Percentiles rank a stretch among this genome's conserved stretches.
These are phyloP conservation scores for Acropora yongei DNA, from an alignment of 64 coral and sea anemone species.

Conservation along the genomic window DNA sequence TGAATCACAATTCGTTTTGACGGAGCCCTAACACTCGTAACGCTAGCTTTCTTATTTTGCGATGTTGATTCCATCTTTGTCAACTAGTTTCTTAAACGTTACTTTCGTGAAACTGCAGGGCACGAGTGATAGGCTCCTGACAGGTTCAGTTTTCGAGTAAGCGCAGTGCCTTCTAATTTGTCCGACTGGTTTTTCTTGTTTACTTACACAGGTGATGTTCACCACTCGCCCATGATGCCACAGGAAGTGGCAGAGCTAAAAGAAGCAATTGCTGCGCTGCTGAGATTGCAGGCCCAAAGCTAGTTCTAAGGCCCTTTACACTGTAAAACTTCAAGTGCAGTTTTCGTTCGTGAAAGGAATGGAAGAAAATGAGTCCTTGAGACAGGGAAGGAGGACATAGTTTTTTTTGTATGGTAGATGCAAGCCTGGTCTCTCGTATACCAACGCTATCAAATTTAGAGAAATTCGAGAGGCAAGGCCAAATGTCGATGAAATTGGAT, in stretches of 20 bases:
- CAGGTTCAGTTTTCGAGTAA: no score
- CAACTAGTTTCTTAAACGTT: no score
- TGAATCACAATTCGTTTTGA: no score
- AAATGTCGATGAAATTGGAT: no score
- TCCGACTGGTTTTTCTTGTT: neutral
- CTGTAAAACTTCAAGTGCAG: neutral
- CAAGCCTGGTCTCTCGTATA: neutral
- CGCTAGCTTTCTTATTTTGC: no score
- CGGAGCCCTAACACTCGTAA: no score
- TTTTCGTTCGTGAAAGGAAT: neutral
- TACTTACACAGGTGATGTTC: neutral
- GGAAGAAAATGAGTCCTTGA: neutral
- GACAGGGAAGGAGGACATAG: neutral
- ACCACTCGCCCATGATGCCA: neutral
- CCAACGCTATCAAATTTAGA: neutral
- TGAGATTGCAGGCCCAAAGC: constrained; percentile 50
- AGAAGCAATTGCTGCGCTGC: constrained; percentile 1
- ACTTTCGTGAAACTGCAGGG: no score
- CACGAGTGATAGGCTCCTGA: no score
- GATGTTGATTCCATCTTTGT: no score
- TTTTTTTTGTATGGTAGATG: neutral
- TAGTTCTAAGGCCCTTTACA: neutral
- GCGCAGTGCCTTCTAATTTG: no score
- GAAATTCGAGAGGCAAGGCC: neutral
- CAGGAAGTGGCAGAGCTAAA: neutral